These are phyloP conservation scores for Philotrypesis tridentata DNA, from an alignment of 1,140 invertebrate genomes.

Conservation along the genomic window DNA sequence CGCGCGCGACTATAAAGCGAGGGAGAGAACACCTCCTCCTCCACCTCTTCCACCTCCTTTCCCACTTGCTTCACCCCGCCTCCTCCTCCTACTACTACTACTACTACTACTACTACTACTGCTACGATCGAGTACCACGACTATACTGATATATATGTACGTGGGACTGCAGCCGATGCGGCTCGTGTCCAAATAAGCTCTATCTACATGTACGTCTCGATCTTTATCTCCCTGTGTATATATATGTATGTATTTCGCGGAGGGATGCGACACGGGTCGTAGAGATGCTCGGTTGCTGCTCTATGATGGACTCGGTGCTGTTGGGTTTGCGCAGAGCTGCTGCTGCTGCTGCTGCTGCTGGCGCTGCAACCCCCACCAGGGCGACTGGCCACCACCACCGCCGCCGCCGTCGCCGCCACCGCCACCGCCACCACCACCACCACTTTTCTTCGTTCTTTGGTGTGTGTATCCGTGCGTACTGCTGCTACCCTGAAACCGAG, in stretches of 20 bases:
- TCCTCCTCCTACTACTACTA: slow-evolving; percentile 49
- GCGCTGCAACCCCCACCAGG: slow-evolving; percentile 33
- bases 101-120: neutral
- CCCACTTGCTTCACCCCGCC: slow-evolving; percentile 33
- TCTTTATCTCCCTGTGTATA: neutral
- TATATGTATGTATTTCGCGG: neutral
- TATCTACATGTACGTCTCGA: neutral
- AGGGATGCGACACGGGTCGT: neutral
- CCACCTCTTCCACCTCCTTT: slow-evolving; percentile 54
- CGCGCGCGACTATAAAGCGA: no score
- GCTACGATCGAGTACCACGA: no score
- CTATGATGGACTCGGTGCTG: neutral
- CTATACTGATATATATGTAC: no score
- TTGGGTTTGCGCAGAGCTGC: no score
- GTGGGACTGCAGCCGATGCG: slow-evolving; percentile 25
- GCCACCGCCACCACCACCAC: neutral
- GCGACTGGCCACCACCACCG: slow-evolving; percentile 1
- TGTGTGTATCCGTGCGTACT: no score
- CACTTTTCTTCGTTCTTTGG: neutral
- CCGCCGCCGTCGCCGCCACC: neutral
- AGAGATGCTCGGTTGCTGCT: neutral
- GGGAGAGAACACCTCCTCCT: slow-evolving; percentile 17
- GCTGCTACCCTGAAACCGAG: neutral
- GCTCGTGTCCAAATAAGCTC: slow-evolving; percentile 5
- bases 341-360: neutral